Conservation (phyloP, 1,140 invertebrate genomes). For the Lepidurus arcticus region DNA sequence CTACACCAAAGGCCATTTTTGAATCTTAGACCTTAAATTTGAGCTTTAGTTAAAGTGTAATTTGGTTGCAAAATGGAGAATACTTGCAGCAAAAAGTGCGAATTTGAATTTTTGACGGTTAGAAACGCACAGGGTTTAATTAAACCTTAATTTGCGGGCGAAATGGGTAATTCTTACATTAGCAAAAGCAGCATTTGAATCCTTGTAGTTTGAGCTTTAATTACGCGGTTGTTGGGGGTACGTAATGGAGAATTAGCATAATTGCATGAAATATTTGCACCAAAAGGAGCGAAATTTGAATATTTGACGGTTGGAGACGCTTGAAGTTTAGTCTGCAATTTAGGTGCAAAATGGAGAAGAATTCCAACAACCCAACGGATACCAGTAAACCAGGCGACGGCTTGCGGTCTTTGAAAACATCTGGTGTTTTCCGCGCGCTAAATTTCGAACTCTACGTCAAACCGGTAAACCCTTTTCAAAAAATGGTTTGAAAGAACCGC, state of each 20-base stretch:
- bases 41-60: too few relatives aligned
- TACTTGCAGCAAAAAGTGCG: too few relatives aligned
- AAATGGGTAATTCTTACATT: too few relatives aligned
- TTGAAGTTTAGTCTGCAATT: neutral
- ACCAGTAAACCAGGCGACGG: conserved; percentile 58
- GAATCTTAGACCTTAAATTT: too few relatives aligned
- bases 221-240: neutral
- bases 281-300: neutral
- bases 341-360: neutral
- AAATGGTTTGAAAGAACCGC: neutral
- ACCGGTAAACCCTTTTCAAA: conserved; percentile 56
- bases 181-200: too few relatives aligned
- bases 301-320: neutral
- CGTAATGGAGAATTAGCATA: neutral
- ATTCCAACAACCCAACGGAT: neutral
- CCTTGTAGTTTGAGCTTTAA: neutral
- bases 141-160: too few relatives aligned
- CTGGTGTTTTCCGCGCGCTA: conserved; percentile 60
- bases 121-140: too few relatives aligned
- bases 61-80: too few relatives aligned
- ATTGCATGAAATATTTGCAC: neutral
- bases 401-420: conserved; percentile 62
- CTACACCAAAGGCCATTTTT: too few relatives aligned
- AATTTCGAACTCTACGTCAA: conserved; percentile 79
- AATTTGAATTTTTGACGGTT: too few relatives aligned